Evolutionary conservation across 1,140 invertebrate genomes (phyloP).

Genomic region (Anoplolepis gracilipes): DNA sequence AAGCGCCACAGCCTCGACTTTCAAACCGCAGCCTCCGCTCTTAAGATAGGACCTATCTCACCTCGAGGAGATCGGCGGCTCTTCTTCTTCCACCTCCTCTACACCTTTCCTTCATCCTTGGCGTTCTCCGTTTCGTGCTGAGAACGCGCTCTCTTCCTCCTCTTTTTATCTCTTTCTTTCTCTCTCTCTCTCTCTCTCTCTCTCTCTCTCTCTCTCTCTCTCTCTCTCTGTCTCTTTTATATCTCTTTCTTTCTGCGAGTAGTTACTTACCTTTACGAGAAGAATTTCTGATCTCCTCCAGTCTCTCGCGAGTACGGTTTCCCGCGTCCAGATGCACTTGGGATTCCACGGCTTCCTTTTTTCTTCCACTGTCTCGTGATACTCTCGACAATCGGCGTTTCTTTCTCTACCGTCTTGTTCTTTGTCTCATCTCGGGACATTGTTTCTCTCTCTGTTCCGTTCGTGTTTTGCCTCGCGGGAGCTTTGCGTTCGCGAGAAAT

Average conservation of each 20-base stretch:
- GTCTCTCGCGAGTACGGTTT: background rate
- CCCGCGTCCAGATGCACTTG: conserved; percentile 48
- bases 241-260: background rate
- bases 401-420: background rate
- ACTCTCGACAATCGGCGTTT: background rate
- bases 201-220: background rate
- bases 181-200: background rate
- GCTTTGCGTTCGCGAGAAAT: conserved; percentile 18
- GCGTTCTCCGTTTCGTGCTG: background rate
- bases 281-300: conserved; percentile 43
- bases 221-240: background rate
- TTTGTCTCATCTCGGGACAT: conserved; percentile 36
- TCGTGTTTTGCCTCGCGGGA: background rate
- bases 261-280: too few relatives aligned
- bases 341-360: conserved; percentile 34
- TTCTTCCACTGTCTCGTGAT: conserved; percentile 5
- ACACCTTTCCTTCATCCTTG: conserved; percentile 4
- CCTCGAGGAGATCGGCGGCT: conserved; percentile 33
- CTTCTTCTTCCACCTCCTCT: conserved; percentile 39
- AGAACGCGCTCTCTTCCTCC: conserved; percentile 24
- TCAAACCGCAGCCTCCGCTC: conserved; percentile 76
- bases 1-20: conserved; percentile 61
- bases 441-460: background rate
- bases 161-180: conserved; percentile 5
- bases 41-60: conserved; percentile 40